Evolutionary conservation across 1,140 invertebrate genomes (phyloP).

Genomic region (Pomacea maculata): DNA sequence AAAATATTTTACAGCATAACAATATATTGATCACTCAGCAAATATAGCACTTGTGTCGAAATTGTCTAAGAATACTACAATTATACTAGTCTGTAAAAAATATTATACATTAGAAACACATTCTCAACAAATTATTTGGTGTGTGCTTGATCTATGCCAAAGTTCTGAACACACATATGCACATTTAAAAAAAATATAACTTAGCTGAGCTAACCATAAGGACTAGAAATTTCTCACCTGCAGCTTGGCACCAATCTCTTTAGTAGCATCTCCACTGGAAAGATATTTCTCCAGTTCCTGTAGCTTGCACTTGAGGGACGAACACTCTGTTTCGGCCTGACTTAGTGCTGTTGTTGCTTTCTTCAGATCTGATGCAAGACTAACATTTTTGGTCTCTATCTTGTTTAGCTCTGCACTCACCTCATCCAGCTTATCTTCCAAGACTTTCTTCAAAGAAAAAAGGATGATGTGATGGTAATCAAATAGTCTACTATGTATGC

Average conservation of each 20-base stretch:
- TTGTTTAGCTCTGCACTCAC: slow-evolving; percentile 50
- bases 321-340: slow-evolving; percentile 43
- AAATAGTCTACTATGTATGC: background rate
- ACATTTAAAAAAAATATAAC: too few species aligned
- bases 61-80: too few species aligned
- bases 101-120: too few species aligned
- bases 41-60: too few species aligned
- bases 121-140: too few species aligned
- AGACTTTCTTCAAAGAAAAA: slow-evolving; percentile 46
- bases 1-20: too few species aligned
- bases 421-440: slow-evolving; percentile 52
- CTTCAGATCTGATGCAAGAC: slow-evolving; percentile 37
- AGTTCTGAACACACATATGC: too few species aligned
- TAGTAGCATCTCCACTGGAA: slow-evolving; percentile 38
- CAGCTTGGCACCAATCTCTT: slow-evolving; percentile 47
- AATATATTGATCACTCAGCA: too few species aligned
- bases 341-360: slow-evolving; percentile 40
- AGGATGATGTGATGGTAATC: background rate
- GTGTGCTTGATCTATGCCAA: too few species aligned
- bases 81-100: too few species aligned
- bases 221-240: slow-evolving; percentile 34
- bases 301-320: slow-evolving; percentile 47
- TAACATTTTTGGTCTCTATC: slow-evolving; percentile 40
- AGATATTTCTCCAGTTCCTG: slow-evolving; percentile 52
- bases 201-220: too few species aligned